Evolutionary conservation across 2,113 vertebrate species (phyloP), one percentile per base, ranked within the genome.

Genomic region (Pardalotus punctatus): DNA sequence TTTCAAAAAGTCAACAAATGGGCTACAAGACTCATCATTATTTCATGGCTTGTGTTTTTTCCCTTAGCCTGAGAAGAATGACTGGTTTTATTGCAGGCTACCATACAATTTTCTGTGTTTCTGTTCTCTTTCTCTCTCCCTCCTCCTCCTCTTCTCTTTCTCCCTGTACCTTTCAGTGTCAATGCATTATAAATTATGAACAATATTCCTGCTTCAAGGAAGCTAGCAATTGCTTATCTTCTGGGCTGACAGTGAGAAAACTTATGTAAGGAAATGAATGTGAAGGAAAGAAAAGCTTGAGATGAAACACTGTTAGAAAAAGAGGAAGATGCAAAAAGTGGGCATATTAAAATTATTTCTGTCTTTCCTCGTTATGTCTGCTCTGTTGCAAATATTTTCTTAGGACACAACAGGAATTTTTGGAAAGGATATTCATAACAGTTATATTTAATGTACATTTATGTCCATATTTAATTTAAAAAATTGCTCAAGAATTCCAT

Each of bases 111-210:
- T 43, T 35, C 17, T 40, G 11, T 69, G 5, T 42, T 85, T 51
- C 21, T 57, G 12, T 38, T 38, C 36, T 87, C 20, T 43, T 33
- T 40, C 33, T 53, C 61, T 35, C 10, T 51, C 21, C n/a, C 12
- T 58, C 13, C 12, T 76, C 28, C n/a, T 56, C 25, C 8, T 42
- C 19, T 38, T 56, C 48, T 64, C 17, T n/a, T 60, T 28, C 28
- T 65, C 35, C 12, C 12, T 0, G 0, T 78, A 24, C 24, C 38
- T 64, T 58, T 14, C 50, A 51, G 21, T 86, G 38, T 24, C 57
- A 58, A 53, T 29, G 40, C 24, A 38, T 79, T n/a, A 86, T 92
- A 93, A 95, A 90, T 92, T 86, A 65, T 83, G n/a, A 90, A 81
- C 50, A 73, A 58, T 27, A 31, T 76, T 93, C 14, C 9, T 40